Evolutionary conservation across 2,113 vertebrate species (phyloP).

Genomic region (Ciconia maguari): DNA sequence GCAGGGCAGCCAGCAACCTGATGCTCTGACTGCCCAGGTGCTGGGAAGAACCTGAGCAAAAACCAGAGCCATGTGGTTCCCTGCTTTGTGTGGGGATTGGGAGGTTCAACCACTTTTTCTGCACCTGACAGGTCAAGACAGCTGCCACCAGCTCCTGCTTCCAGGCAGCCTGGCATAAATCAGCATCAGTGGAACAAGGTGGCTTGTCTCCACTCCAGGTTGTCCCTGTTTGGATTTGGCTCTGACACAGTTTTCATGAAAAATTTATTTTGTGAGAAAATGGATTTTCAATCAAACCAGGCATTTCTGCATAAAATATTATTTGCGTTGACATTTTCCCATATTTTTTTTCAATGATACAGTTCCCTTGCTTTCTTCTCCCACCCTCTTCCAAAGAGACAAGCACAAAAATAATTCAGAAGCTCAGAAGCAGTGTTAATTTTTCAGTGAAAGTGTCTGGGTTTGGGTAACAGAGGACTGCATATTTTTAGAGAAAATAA

Average conservation of each 20-base stretch:
- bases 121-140: slow-evolving; percentile 1
- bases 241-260: slow-evolving; percentile 46
- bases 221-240: slow-evolving; percentile 28
- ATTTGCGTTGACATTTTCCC: slow-evolving; percentile 27
- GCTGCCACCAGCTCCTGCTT: not conserved
- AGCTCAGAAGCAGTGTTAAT: slow-evolving; percentile 39
- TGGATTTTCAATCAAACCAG: slow-evolving; percentile 44
- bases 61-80: not conserved
- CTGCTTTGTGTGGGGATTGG: not conserved
- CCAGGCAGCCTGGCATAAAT: slow-evolving; percentile 6
- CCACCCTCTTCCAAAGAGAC: slow-evolving; percentile 23
- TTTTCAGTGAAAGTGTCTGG: slow-evolving; percentile 28
- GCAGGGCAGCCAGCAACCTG: not conserved
- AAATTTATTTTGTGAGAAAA: slow-evolving; percentile 49
- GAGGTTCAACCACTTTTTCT: not conserved
- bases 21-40: not conserved
- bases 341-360: not conserved
- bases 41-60: not conserved
- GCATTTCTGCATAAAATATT: slow-evolving; percentile 37
- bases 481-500: slow-evolving; percentile 3
- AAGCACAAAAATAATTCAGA: slow-evolving; percentile 44
- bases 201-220: not conserved
- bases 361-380: not conserved
- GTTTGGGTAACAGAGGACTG: not conserved
- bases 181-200: not conserved